Conservation (phyloP, 1,140 invertebrate genomes). For the Armadillidium nasatum region DNA sequence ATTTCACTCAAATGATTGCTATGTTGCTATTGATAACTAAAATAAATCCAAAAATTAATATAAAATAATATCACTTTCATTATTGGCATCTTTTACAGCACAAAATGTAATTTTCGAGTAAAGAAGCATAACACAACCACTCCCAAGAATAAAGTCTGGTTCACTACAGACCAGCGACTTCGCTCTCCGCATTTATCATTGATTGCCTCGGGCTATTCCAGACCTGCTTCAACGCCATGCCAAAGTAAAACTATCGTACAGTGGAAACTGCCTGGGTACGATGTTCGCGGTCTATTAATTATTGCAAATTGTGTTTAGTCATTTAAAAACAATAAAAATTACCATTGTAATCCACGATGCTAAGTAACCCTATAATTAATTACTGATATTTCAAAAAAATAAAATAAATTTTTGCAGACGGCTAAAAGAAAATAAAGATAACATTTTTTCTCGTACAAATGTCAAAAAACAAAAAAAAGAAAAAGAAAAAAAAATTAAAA, state of each 20-base stretch:
- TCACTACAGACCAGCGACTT: neutral
- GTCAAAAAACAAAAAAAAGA: too few relatives aligned
- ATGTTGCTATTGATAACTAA: neutral
- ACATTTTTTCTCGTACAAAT: too few relatives aligned
- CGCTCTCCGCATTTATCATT: constrained; percentile 35
- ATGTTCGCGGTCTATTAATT: neutral
- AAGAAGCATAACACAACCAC: constrained; percentile 29
- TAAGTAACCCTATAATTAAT: too few relatives aligned
- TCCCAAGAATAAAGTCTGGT: constrained; percentile 14
- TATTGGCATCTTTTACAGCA: neutral
- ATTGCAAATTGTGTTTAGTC: too few relatives aligned
- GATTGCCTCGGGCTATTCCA: constrained; percentile 36
- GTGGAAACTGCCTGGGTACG: constrained; percentile 21
- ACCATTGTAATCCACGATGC: too few relatives aligned
- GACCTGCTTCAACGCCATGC: constrained; percentile 32
- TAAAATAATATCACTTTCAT: constrained; percentile 16
- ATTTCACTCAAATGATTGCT: neutral
- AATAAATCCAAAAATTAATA: neutral
- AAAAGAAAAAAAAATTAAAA: too few relatives aligned
- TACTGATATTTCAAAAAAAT: too few relatives aligned
- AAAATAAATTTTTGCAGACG: too few relatives aligned
- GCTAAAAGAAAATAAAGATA: too few relatives aligned
- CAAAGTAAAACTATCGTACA: constrained; percentile 30
- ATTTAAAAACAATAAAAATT: too few relatives aligned
- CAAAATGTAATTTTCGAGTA: constrained; percentile 19